These are phyloP conservation scores for Morinoia aosen DNA, from an alignment of 2,888 invertebrate genomes.

Conservation along the genomic window DNA sequence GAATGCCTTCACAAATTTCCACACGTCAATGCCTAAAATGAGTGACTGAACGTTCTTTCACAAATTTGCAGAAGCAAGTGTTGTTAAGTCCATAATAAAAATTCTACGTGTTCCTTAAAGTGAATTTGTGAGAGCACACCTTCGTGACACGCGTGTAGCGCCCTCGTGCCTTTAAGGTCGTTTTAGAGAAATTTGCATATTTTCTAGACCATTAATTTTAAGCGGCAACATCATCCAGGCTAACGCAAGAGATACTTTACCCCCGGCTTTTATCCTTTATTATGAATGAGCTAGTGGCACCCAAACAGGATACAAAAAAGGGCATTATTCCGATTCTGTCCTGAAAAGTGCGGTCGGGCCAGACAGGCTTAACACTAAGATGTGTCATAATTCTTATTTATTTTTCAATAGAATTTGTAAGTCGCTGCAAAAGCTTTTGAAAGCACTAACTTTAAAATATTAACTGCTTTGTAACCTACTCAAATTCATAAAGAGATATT, in stretches of 20 bases:
- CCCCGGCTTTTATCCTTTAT: neutral
- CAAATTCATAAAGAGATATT: no score
- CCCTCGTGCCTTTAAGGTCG: neutral
- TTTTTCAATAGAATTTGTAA: neutral
- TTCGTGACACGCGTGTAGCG: neutral
- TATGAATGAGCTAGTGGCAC: conserved; percentile 8
- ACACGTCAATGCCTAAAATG: no score
- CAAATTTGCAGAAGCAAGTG: neutral
- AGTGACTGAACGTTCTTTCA: neutral
- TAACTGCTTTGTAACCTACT: neutral
- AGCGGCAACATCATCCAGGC: neutral
- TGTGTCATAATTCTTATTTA: neutral
- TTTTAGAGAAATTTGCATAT: conserved; percentile 41
- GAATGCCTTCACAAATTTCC: no score
- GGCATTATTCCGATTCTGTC: neutral
- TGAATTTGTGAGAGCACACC: neutral
- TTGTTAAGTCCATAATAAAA: neutral
- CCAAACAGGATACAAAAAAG: neutral
- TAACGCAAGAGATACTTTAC: conserved; percentile 30
- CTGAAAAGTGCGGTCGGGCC: neutral
- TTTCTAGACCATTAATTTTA: conserved; percentile 38
- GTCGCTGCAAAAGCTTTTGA: neutral
- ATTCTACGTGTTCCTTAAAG: neutral
- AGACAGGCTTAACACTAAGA: neutral
- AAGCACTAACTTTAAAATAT: neutral